Percentiles rank a stretch among this genome's conserved stretches.
phyloP scores from a whole-genome alignment of 2,797 vertebrate species.

The Enteromius radiatus region DNA sequence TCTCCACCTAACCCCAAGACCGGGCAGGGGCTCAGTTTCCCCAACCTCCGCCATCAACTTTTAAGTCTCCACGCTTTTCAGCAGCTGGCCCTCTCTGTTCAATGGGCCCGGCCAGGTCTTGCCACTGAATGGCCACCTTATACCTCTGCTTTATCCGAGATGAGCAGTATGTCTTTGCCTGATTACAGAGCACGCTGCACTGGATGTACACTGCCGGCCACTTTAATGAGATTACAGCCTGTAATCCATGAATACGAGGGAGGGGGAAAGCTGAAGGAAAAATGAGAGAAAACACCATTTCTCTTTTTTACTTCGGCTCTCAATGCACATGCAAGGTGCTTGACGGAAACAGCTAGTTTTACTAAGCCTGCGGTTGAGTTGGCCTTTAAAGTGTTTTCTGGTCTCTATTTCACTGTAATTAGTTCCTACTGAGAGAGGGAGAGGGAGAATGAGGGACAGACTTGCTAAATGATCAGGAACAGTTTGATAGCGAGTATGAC shows the following conservation, averaged over 20 bases:
- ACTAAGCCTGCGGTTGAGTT: constrained; percentile 70
- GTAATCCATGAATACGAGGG: constrained; percentile 79
- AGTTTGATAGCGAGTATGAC: constrained; percentile 7
- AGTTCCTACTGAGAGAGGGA: constrained; percentile 50
- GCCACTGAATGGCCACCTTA: constrained; percentile 66
- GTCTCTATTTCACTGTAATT: constrained; percentile 77
- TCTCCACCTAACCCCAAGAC: constrained; percentile 57
- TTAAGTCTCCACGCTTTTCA: constrained; percentile 70
- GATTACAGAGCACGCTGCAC: constrained; percentile 78
- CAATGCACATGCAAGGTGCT: constrained; percentile 64
- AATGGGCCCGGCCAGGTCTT: constrained; percentile 55
- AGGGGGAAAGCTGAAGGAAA: constrained; percentile 31
- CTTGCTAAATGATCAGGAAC: constrained; percentile 13
- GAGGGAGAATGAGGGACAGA: constrained; percentile 10
- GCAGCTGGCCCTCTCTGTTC: constrained; percentile 57
- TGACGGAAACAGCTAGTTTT: constrained; percentile 66
- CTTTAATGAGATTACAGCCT: constrained; percentile 82
- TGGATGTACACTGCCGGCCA: constrained; percentile 74
- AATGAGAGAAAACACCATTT: constrained; percentile 40
- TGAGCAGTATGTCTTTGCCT: constrained; percentile 75
- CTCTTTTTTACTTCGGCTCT: constrained; percentile 35
- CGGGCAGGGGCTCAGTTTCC: constrained; percentile 74
- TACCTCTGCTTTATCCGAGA: constrained; percentile 71
- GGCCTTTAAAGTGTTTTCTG: constrained; percentile 72
- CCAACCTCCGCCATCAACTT: constrained; percentile 67